Evolutionary conservation across 2,888 invertebrate species (phyloP).

Genomic region (Melanophora roralis): DNA sequence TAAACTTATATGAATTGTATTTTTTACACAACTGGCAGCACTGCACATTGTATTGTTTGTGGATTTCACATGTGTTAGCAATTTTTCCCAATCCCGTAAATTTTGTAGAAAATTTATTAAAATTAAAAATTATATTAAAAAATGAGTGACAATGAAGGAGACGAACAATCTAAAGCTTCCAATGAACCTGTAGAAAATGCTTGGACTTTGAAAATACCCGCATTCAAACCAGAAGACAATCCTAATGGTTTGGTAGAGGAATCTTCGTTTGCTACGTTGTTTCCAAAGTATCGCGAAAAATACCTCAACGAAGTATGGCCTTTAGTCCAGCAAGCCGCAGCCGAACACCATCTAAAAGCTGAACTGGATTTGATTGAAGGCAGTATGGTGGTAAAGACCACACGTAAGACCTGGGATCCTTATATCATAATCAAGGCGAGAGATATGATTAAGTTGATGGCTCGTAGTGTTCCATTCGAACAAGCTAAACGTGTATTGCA

Average conservation of each 20-base stretch:
- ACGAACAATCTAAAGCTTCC: constrained; percentile 66
- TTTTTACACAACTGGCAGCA: too few relatives aligned
- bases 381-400: constrained; percentile 95
- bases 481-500: constrained; percentile 92
- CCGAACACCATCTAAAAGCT: constrained; percentile 87
- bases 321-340: constrained; percentile 90
- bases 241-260: constrained; percentile 90
- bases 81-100: too few relatives aligned
- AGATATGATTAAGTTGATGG: constrained; percentile 95
- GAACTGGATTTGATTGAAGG: constrained; percentile 96
- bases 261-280: constrained; percentile 96
- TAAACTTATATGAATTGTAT: too few relatives aligned
- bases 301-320: constrained; percentile 98
- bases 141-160: constrained; percentile 72
- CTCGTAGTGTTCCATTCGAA: constrained; percentile 97
- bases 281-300: constrained; percentile 97
- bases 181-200: constrained; percentile 87
- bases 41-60: too few relatives aligned
- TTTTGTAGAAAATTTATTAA: too few relatives aligned
- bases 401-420: constrained; percentile 98
- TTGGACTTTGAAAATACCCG: constrained; percentile 90
- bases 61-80: too few relatives aligned
- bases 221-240: constrained; percentile 92
- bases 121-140: not conserved
- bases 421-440: constrained; percentile 97